A percentile compares a stretch with the other conserved stretches of the same genome.
phyloP scores from a whole-genome alignment of 2,113 vertebrate genomes.

The Sinocyclocheilus rhinocerous region DNA sequence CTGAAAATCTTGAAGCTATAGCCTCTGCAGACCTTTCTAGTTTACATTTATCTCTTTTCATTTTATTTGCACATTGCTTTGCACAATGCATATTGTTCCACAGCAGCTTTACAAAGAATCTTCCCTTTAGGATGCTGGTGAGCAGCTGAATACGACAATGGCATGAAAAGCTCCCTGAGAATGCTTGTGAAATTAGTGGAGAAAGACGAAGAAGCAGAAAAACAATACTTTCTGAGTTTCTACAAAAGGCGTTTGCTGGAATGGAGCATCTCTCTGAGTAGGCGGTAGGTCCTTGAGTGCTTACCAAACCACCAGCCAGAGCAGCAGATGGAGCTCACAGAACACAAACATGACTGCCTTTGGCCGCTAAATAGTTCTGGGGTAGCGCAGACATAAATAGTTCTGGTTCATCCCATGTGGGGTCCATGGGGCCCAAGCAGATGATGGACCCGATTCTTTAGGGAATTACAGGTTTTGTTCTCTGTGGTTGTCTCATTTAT shows the following conservation, averaged over 20 bases:
- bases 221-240: not conserved
- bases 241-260: not conserved
- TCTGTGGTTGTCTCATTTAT: not conserved
- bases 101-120: not conserved
- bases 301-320: not conserved
- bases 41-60: not conserved
- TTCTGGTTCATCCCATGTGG: not conserved
- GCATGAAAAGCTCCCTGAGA: not conserved
- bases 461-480: not conserved
- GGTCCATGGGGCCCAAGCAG: not conserved
- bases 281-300: constrained; percentile 2
- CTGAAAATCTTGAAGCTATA: not conserved
- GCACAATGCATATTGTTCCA: not conserved
- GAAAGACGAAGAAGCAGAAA: not conserved
- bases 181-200: not conserved
- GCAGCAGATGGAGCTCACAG: constrained; percentile 20
- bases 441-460: not conserved
- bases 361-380: too few relatives aligned
- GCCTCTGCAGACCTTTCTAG: not conserved
- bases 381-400: too few relatives aligned
- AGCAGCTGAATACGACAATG: not conserved
- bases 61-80: not conserved
- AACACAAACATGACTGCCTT: not conserved
- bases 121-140: not conserved
- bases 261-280: not conserved